Conservation (phyloP, 2,797 vertebrate genomes). For the Ispidina lecontei region DNA sequence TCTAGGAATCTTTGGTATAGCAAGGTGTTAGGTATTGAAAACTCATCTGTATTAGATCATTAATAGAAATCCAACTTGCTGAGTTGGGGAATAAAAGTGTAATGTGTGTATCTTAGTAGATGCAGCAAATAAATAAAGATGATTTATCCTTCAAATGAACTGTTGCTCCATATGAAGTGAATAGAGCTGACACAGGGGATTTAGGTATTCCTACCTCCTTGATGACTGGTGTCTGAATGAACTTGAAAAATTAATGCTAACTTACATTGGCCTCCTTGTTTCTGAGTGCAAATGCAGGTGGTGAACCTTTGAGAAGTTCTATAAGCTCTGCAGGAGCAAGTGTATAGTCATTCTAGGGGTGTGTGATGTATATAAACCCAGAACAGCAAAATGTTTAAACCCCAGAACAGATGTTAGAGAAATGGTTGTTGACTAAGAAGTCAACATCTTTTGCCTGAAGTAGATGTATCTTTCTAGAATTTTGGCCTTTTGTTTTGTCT, state of each 20-base stretch:
- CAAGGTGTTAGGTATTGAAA: background rate
- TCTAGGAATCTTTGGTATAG: background rate
- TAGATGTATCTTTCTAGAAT: background rate
- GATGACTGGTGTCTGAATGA: background rate
- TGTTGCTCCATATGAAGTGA: background rate
- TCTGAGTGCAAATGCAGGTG: background rate
- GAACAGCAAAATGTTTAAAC: background rate
- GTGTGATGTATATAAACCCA: background rate
- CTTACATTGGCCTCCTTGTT: background rate
- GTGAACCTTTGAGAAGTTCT: background rate
- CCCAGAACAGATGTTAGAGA: background rate
- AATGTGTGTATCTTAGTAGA: background rate
- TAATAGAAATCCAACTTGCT: background rate
- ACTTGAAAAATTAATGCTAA: background rate
- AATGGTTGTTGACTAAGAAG: background rate
- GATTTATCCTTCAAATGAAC: background rate
- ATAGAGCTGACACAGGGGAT: background rate
- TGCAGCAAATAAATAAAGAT: background rate
- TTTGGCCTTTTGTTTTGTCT: background rate
- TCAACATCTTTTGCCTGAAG: background rate
- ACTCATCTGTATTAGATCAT: background rate
- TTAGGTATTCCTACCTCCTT: background rate
- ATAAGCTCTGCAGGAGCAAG: background rate
- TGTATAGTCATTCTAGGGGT: background rate
- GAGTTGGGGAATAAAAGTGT: background rate